phyloP scores from a whole-genome alignment of 2,113 vertebrate genomes.

The Glareola pratincola region DNA sequence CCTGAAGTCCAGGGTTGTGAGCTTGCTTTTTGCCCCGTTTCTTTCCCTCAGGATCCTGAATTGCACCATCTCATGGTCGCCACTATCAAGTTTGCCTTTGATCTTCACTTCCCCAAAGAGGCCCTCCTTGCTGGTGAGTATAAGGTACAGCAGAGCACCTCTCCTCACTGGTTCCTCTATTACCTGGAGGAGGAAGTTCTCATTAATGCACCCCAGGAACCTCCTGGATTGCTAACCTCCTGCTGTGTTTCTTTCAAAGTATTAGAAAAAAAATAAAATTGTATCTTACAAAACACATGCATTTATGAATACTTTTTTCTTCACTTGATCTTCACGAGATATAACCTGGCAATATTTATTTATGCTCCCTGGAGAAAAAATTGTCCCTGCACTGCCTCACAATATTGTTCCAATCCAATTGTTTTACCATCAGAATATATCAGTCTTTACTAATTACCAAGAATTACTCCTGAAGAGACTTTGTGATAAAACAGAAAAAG shows the following conservation, averaged over 20 bases:
- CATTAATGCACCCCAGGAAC: not conserved
- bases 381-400: not conserved
- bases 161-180: not conserved
- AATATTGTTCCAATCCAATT: not conserved
- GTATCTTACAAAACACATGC: not conserved
- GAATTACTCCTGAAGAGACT: not conserved
- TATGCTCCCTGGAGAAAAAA: not conserved
- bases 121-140: not conserved
- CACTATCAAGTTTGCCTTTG: not conserved
- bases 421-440: not conserved
- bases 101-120: not conserved
- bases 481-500: not conserved
- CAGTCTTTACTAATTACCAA: not conserved
- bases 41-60: not conserved
- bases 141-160: not conserved
- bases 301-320: not conserved
- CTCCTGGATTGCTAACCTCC: not conserved
- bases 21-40: not conserved
- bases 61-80: not conserved
- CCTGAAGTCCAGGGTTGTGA: not conserved
- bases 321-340: not conserved
- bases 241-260: not conserved
- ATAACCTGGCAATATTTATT: not conserved
- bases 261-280: not conserved
- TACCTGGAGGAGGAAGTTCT: not conserved